A percentile compares a stretch with the other conserved stretches of the same genome.
Evolutionary conservation across 2,113 vertebrate species (phyloP).

Genomic region (Rhombomys opimus): DNA sequence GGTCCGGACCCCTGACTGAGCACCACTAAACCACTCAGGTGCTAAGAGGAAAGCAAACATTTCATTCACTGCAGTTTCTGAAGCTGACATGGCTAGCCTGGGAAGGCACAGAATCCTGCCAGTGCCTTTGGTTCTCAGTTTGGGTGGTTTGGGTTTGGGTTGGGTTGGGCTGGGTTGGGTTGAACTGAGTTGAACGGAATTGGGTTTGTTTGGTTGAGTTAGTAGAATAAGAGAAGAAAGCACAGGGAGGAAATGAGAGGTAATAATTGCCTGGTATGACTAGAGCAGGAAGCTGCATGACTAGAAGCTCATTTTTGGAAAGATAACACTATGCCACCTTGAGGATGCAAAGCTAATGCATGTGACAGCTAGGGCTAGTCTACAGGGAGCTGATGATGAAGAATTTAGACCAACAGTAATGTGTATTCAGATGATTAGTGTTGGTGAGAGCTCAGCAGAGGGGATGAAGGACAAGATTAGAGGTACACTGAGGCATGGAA

Average conservation of each 20-base stretch:
- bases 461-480: too few relatives aligned
- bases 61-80: neutral
- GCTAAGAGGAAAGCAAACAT: neutral
- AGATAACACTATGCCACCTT: too few relatives aligned
- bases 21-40: neutral
- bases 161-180: too few relatives aligned
- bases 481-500: accelerated
- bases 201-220: neutral
- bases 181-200: neutral
- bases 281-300: neutral
- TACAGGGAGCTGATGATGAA: neutral
- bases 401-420: neutral
- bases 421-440: neutral
- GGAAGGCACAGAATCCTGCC: accelerated
- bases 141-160: too few relatives aligned
- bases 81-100: neutral
- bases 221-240: neutral
- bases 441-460: neutral
- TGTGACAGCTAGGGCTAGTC: too few relatives aligned
- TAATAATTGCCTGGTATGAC: accelerated
- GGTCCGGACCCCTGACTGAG: neutral
- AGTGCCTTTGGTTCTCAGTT: neutral
- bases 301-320: neutral
- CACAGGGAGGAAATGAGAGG: too few relatives aligned
- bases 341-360: neutral